Percentiles rank a stretch among this genome's conserved stretches.
phyloP scores from a whole-genome alignment of 2,113 vertebrate genomes.

The Melozone crissalis region DNA sequence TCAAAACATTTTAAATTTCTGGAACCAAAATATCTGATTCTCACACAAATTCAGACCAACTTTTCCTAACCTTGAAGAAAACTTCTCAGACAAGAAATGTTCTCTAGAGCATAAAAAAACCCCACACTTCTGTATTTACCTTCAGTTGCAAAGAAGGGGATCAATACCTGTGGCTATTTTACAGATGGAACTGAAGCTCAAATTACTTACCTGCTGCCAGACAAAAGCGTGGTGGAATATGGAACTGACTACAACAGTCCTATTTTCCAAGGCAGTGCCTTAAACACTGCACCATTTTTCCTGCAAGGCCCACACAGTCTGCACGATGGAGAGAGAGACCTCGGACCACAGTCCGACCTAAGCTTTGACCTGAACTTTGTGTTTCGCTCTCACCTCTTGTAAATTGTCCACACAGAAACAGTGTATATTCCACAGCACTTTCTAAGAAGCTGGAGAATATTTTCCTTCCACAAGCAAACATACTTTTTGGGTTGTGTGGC shows the following conservation, averaged over 20 bases:
- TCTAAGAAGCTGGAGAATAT: constrained; percentile 56
- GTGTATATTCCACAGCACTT: not conserved
- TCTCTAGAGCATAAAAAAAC: not conserved
- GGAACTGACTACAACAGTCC: not conserved
- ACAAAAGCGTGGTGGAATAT: not conserved
- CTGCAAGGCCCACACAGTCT: not conserved
- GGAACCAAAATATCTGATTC: not conserved
- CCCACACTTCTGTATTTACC: not conserved
- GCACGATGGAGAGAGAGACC: not conserved
- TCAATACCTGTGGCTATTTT: not conserved
- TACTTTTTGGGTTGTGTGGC: not conserved
- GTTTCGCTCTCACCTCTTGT: not conserved
- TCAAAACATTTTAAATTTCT: not conserved
- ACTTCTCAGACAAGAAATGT: not conserved
- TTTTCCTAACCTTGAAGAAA: not conserved
- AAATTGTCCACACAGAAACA: not conserved
- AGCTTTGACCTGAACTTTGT: constrained; percentile 21
- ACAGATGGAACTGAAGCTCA: not conserved
- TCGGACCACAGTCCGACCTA: not conserved
- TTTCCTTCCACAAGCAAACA: constrained; percentile 50
- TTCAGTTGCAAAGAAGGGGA: not conserved
- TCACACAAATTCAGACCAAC: not conserved
- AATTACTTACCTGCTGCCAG: not conserved
- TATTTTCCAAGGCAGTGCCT: not conserved
- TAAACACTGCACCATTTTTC: not conserved